phyloP scores from a whole-genome alignment of 2,797 vertebrate species.

The Halcyon leucocephala region DNA sequence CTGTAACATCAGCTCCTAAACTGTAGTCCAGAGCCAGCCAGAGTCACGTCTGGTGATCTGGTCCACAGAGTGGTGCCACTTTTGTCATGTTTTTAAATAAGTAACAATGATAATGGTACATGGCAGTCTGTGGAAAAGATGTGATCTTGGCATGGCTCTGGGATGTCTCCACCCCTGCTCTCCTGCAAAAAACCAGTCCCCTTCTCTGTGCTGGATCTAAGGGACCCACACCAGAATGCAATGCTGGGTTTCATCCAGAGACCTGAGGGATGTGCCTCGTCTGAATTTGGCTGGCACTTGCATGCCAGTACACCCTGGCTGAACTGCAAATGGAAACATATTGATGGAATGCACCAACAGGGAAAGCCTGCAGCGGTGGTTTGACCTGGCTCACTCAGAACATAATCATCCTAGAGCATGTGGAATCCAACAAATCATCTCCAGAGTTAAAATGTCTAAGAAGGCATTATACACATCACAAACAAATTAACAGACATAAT shows the following conservation, averaged over 20 bases:
- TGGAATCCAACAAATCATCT: slow-evolving; percentile 48
- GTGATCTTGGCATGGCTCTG: background rate
- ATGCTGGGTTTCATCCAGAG: background rate
- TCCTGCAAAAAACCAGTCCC: background rate
- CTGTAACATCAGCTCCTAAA: background rate
- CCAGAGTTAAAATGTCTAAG: slow-evolving; percentile 40
- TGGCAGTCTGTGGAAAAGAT: background rate
- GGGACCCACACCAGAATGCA: background rate
- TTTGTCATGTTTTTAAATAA: background rate
- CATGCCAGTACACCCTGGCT: background rate
- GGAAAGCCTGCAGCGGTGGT: background rate
- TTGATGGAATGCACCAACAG: background rate
- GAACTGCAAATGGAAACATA: background rate
- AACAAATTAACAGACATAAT: slow-evolving; percentile 59
- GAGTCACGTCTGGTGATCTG: background rate
- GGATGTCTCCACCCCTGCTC: background rate
- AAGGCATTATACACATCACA: slow-evolving; percentile 3
- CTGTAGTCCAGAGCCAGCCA: background rate
- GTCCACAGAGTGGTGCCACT: background rate
- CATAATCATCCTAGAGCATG: background rate
- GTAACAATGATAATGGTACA: background rate
- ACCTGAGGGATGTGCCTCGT: background rate
- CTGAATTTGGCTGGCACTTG: background rate
- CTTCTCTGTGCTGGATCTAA: background rate
- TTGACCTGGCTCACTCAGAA: slow-evolving; percentile 28